Percentiles rank a stretch among this genome's conserved stretches.
Conservation (phyloP, 1,140 invertebrate species). For the Physella acuta region DNA sequence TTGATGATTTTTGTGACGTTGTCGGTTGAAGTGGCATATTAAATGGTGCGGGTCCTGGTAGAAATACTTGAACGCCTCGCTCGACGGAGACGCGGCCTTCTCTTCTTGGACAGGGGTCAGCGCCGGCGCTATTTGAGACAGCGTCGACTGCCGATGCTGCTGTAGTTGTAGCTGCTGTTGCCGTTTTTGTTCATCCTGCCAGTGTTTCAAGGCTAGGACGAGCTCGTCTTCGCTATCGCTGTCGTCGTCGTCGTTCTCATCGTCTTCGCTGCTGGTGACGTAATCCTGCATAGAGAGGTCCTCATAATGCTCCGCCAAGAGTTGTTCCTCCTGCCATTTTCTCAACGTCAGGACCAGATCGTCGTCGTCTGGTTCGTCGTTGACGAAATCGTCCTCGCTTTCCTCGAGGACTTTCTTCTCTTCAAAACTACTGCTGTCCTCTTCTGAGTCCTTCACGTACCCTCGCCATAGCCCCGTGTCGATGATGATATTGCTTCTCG, state of each 20-base stretch:
- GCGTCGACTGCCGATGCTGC: not conserved
- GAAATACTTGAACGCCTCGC: constrained; percentile 3
- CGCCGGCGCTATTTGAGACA: not conserved
- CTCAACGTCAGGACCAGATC: constrained; percentile 18
- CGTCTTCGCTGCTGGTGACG: constrained; percentile 25
- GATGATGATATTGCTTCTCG: not conserved
- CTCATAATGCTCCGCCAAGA: constrained; percentile 12
- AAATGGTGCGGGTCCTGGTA: constrained; percentile 11
- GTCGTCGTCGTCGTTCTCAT: constrained; percentile 12
- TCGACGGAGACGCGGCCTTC: not conserved
- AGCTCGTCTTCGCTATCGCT: constrained; percentile 22
- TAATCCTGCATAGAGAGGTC: constrained; percentile 24
- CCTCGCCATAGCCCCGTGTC: not conserved
- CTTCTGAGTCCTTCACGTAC: constrained; percentile 16
- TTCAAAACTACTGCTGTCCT: constrained; percentile 6
- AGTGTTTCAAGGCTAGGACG: constrained; percentile 12
- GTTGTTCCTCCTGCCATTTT: constrained; percentile 24
- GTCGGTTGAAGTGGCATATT: constrained; percentile 10
- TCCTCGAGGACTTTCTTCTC: constrained; percentile 22
- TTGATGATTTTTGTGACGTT: not conserved
- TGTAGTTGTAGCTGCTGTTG: constrained; percentile 17
- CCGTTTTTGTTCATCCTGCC: constrained; percentile 16
- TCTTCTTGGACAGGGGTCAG: constrained; percentile 18
- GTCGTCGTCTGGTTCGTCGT: constrained; percentile 20
- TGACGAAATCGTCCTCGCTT: constrained; percentile 8